Percentiles rank a stretch among this genome's conserved stretches.
These are phyloP conservation scores for Drosophila anceps DNA, from an alignment of 2,888 invertebrate genomes.

Conservation along the genomic window DNA sequence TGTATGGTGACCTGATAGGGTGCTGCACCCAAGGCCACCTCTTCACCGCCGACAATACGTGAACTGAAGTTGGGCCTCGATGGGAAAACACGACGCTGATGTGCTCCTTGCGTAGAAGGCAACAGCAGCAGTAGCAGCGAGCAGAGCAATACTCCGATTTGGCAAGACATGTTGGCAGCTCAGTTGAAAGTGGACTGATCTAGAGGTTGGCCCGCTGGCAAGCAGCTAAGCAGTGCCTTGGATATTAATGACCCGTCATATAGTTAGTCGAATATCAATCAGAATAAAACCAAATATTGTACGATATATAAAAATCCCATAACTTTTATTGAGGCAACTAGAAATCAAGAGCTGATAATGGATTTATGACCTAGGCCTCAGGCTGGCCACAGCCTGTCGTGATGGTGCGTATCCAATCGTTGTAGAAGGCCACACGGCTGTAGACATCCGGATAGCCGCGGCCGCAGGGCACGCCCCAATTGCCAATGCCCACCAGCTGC, in stretches of 20 bases:
- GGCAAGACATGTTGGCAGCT: conserved; percentile 57
- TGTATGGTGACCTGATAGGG: conserved; percentile 84
- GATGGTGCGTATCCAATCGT: conserved; percentile 77
- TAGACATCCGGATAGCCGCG: conserved; percentile 79
- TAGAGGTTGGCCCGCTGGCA: conserved; percentile 10
- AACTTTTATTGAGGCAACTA: conserved; percentile 50
- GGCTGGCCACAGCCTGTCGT: conserved; percentile 53
- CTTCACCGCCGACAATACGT: conserved; percentile 76
- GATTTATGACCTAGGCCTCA: conserved; percentile 31
- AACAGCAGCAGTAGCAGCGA: conserved; percentile 30
- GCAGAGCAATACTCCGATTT: conserved; percentile 27
- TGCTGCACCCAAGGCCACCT: conserved; percentile 63
- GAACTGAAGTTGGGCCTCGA: conserved; percentile 36
- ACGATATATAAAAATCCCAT: conserved; percentile 59
- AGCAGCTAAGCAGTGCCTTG: conserved; percentile 38
- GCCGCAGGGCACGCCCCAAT: conserved; percentile 82
- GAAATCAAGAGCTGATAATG: conserved; percentile 34
- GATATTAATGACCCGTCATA: conserved; percentile 72
- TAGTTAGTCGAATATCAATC: conserved; percentile 47
- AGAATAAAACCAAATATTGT: conserved; percentile 38
- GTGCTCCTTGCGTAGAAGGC: conserved; percentile 34
- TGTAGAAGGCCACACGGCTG: conserved; percentile 72
- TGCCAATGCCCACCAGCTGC: conserved; percentile 74
- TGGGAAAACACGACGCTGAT: conserved; percentile 36
- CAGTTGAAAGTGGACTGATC: conserved; percentile 59